Base-by-base conservation (phyloP, 2,113 vertebrate species). In the Oxyura jamaicensis region DNA sequence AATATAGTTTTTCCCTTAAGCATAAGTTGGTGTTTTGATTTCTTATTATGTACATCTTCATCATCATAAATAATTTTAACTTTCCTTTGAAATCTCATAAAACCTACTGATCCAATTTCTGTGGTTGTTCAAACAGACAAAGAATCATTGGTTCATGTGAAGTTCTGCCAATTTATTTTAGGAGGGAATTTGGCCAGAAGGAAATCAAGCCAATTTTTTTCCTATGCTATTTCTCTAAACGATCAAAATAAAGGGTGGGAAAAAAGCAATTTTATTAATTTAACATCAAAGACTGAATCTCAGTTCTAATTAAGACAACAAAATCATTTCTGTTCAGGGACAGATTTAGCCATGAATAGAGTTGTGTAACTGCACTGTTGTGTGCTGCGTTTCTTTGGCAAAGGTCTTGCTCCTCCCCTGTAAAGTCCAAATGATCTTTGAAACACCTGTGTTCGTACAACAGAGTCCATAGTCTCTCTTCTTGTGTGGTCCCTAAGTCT, bases 1-100 rank as follows among this genome's bases (percentile, higher is more conserved):
- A 79, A 31, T 58, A 35, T 26, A 69, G 20, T 52, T 84, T 78
- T 75, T 82, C 29, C 10, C 6, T 65, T 80, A 85, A 28, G 22
- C 29, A 53, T 58, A 79, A 83, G 52, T 77, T 74, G 1, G 3
- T 35, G 8, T 10, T 81, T 83, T 65, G 21, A 8, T 36, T 65
- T 91, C 81, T 81, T 59, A n/a, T 65, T 74, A 29, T 48, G 31
- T 35, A 10, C 41, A 33, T 25, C n/a, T 77, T 67, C 12, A 71
- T 82, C 31, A 42, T 63, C 44, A 63, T 42, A 73, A 85, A 69
- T 66, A 41, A 72, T 65, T 84, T 85, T 62, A 67, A 79, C 10
- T 82, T 81, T 60, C 65, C 29, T 72, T 75, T 86, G 42, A 85
- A 92, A 84, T 92, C 6, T 79, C 58, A 44, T 79, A 78, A 65